A percentile compares a stretch with the other conserved stretches of the same genome.
These are phyloP conservation scores for Apis dorsata DNA, from an alignment of 1,140 invertebrate genomes.

Conservation along the genomic window DNA sequence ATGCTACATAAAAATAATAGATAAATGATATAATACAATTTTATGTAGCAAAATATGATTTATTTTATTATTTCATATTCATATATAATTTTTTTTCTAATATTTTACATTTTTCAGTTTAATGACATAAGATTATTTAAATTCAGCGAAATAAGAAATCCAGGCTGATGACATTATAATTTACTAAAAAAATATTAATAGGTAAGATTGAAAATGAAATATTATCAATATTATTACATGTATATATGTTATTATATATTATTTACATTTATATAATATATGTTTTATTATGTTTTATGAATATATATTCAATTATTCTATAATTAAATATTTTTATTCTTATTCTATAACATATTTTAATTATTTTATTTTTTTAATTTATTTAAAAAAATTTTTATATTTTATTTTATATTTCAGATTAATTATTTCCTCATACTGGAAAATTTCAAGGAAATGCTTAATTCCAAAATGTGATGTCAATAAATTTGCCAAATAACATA, in stretches of 20 bases:
- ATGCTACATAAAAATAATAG: background rate
- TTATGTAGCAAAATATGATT: background rate
- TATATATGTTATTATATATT: background rate
- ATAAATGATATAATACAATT: background rate
- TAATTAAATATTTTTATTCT: no score
- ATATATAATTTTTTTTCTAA: slow-evolving; percentile 19
- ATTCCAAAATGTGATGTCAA: slow-evolving; percentile 56
- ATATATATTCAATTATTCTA: no score
- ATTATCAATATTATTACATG: no score
- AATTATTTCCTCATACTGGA: slow-evolving; percentile 53
- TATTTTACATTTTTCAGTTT: slow-evolving; percentile 52
- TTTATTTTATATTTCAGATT: slow-evolving; percentile 45
- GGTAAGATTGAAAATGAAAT: slow-evolving; percentile 36
- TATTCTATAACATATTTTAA: background rate
- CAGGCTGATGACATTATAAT: slow-evolving; percentile 44
- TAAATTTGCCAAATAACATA: slow-evolving; percentile 61
- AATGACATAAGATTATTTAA: slow-evolving; percentile 43
- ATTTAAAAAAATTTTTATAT: background rate
- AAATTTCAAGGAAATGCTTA: slow-evolving; percentile 40
- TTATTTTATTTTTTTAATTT: background rate
- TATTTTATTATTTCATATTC: background rate
- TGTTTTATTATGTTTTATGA: no score
- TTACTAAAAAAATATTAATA: slow-evolving; percentile 46
- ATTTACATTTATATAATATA: background rate
- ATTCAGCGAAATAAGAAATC: slow-evolving; percentile 47